A percentile compares a stretch with the other conserved stretches of the same genome.
Conservation (phyloP, 2,797 vertebrate genomes). For the Potorous gilbertii region DNA sequence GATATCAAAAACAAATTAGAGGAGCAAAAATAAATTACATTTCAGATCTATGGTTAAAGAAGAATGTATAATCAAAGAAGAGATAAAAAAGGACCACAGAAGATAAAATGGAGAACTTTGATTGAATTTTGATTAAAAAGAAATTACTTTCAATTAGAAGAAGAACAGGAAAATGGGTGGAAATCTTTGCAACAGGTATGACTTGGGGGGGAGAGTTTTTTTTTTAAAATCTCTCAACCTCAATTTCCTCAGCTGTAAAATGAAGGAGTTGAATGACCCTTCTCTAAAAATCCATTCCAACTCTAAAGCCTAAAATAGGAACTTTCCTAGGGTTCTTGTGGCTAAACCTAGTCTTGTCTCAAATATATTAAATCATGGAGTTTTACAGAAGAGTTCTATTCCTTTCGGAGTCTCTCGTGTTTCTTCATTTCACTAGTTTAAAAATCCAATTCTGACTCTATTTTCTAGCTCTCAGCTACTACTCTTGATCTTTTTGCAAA, state of each 20-base stretch:
- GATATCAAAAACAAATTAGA: not conserved
- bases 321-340: not conserved
- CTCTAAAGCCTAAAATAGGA: not conserved
- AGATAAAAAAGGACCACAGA: not conserved
- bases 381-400: not conserved
- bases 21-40: not conserved
- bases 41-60: not conserved
- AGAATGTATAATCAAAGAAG: not conserved
- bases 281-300: not conserved
- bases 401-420: not conserved
- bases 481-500: too few relatives aligned
- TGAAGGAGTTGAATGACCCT: not conserved
- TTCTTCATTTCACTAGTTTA: not conserved
- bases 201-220: not conserved
- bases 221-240: not conserved
- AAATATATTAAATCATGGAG: not conserved
- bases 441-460: not conserved
- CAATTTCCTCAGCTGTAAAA: not conserved
- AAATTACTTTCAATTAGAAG: not conserved
- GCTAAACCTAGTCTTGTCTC: not conserved
- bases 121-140: too few relatives aligned
- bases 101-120: not conserved
- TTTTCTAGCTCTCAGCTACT: not conserved
- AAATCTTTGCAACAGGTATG: not conserved
- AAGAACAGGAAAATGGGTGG: not conserved